A percentile compares a stretch with the other conserved stretches of the same genome.
Conservation (phyloP, 2,888 invertebrate genomes). For the Drosophila leonis region DNA sequence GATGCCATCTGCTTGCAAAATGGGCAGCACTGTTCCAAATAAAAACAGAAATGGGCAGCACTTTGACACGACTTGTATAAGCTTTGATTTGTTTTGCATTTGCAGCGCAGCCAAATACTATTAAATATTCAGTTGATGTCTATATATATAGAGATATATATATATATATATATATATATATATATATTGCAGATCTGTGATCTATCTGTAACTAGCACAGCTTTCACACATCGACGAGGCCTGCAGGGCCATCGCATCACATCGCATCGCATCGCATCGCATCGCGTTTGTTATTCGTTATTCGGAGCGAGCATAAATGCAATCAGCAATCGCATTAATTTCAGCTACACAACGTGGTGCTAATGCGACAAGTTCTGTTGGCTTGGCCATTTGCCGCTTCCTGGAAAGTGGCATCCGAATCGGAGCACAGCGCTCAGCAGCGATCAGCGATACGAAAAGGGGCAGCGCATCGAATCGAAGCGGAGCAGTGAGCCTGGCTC, state of each 20-base stretch:
- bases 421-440: slow-evolving; percentile 30
- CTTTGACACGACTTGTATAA: background rate
- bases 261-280: slow-evolving; percentile 3
- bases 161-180: background rate
- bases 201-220: background rate
- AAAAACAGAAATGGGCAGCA: slow-evolving; percentile 5
- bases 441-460: slow-evolving; percentile 45
- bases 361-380: slow-evolving; percentile 74
- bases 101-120: background rate
- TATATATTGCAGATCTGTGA: background rate
- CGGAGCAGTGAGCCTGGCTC: slow-evolving; percentile 23
- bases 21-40: slow-evolving; percentile 3
- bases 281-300: slow-evolving; percentile 14
- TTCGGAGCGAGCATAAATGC: slow-evolving; percentile 34
- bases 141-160: background rate
- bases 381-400: slow-evolving; percentile 33
- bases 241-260: background rate
- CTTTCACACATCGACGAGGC: slow-evolving; percentile 19
- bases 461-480: slow-evolving; percentile 58
- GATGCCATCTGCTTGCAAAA: background rate
- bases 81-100: background rate
- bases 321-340: slow-evolving; percentile 47
- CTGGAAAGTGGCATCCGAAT: slow-evolving; percentile 42
- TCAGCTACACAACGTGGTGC: slow-evolving; percentile 57
- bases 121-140: background rate